These are phyloP conservation scores for Novumbra hubbsi DNA, from an alignment of 2,797 vertebrate genomes.

Conservation along the genomic window DNA sequence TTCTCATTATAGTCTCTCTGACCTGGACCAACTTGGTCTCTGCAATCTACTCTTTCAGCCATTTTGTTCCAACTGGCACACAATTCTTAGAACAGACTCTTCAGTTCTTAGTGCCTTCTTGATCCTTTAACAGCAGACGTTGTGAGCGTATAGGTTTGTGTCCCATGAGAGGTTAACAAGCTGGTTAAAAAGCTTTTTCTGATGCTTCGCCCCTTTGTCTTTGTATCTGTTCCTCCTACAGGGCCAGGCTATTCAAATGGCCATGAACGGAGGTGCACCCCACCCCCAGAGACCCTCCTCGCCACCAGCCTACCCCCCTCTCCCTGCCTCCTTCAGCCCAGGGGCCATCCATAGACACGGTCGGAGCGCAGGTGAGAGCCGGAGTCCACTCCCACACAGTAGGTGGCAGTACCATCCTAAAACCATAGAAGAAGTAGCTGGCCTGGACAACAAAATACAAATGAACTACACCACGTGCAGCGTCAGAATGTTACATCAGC, in stretches of 20 bases:
- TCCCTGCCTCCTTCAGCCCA: slow-evolving; percentile 81
- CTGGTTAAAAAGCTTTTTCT: not conserved
- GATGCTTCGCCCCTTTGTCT: not conserved
- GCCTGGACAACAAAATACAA: too few species aligned
- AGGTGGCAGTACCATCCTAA: too few species aligned
- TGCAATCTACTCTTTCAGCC: not conserved
- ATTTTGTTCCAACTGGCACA: not conserved
- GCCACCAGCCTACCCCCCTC: slow-evolving; percentile 84
- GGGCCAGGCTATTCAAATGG: slow-evolving; percentile 81
- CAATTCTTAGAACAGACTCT: not conserved
- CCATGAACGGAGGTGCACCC: slow-evolving; percentile 87
- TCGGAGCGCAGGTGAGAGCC: slow-evolving; percentile 84
- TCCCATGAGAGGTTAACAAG: not conserved
- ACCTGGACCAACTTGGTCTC: not conserved
- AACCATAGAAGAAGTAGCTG: too few species aligned
- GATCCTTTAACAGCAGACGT: not conserved
- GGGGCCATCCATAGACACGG: slow-evolving; percentile 81
- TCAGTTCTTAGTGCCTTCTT: not conserved
- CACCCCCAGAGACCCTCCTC: slow-evolving; percentile 89
- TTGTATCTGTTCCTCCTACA: slow-evolving; percentile 48
- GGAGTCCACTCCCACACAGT: not conserved
- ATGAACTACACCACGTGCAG: too few species aligned
- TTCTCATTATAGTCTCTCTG: not conserved
- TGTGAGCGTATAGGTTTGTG: not conserved
- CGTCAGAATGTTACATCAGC: too few species aligned